Evolutionary conservation across 2,888 invertebrate species (phyloP).

Genomic region (Apamea anceps): DNA sequence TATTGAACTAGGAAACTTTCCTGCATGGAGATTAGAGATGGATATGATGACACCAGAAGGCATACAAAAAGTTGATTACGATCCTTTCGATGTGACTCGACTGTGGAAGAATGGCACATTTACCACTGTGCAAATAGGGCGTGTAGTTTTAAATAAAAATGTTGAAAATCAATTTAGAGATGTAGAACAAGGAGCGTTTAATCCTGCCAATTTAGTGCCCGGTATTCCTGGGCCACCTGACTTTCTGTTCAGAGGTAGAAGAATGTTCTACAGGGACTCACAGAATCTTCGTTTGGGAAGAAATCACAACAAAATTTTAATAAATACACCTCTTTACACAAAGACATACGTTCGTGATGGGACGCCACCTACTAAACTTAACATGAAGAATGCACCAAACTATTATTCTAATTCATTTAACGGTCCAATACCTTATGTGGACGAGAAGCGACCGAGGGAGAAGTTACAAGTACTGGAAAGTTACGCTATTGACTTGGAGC

Average conservation of each 20-base stretch:
- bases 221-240: constrained; percentile 89
- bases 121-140: constrained; percentile 87
- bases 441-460: constrained; percentile 60
- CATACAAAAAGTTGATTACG: constrained; percentile 77
- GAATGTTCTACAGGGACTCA: constrained; percentile 89
- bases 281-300: constrained; percentile 80
- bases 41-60: constrained; percentile 83
- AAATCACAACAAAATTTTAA: constrained; percentile 70
- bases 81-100: constrained; percentile 87
- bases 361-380: constrained; percentile 63
- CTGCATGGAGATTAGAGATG: constrained; percentile 84
- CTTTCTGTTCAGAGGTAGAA: constrained; percentile 87
- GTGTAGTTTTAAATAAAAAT: constrained; percentile 85
- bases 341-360: constrained; percentile 72
- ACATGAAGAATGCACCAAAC: constrained; percentile 69
- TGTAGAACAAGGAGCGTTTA: constrained; percentile 88
- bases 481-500: constrained; percentile 79
- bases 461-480: constrained; percentile 63
- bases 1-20: constrained; percentile 91
- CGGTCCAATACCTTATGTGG: constrained; percentile 73
- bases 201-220: constrained; percentile 75
- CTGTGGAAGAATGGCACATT: constrained; percentile 84
- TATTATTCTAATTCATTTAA: constrained; percentile 75
- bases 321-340: constrained; percentile 68
- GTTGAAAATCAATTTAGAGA: constrained; percentile 87